A percentile compares a stretch with the other conserved stretches of the same genome.
phyloP scores from a whole-genome alignment of 2,113 vertebrate genomes.

The Periophthalmus modestus region DNA sequence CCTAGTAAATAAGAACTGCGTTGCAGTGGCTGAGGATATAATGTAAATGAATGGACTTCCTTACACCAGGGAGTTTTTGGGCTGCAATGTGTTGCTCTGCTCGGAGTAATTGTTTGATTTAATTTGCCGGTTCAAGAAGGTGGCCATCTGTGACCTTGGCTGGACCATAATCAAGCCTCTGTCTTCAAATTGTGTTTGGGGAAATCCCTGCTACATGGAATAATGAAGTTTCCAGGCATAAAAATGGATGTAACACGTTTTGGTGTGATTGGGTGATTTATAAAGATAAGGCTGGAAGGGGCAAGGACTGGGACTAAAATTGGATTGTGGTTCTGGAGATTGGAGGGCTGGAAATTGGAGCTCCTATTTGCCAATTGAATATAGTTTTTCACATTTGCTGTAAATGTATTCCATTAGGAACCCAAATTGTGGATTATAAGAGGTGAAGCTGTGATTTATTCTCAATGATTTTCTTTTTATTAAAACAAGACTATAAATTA shows the following conservation, averaged over 20 bases:
- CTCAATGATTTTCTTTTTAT: not conserved
- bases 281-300: not conserved
- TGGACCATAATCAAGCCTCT: not conserved
- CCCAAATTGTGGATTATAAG: not conserved
- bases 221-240: conserved; percentile 11
- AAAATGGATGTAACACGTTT: conserved; percentile 8
- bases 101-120: conserved; percentile 6
- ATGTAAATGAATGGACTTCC: conserved; percentile 31
- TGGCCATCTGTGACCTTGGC: conserved; percentile 13
- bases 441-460: not conserved
- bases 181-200: not conserved
- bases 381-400: not conserved
- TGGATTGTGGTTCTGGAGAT: conserved; percentile 6
- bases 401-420: not conserved
- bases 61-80: conserved; percentile 18
- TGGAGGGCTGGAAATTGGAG: not conserved
- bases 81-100: not conserved
- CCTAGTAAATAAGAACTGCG: conserved; percentile 16
- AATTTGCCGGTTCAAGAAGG: conserved; percentile 12
- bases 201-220: conserved; percentile 6
- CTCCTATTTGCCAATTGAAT: not conserved
- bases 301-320: not conserved
- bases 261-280: conserved; percentile 11
- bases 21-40: conserved; percentile 16
- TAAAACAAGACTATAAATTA: no score